phyloP scores from a whole-genome alignment of 2,888 invertebrate genomes.

The Emmelina monodactyla region DNA sequence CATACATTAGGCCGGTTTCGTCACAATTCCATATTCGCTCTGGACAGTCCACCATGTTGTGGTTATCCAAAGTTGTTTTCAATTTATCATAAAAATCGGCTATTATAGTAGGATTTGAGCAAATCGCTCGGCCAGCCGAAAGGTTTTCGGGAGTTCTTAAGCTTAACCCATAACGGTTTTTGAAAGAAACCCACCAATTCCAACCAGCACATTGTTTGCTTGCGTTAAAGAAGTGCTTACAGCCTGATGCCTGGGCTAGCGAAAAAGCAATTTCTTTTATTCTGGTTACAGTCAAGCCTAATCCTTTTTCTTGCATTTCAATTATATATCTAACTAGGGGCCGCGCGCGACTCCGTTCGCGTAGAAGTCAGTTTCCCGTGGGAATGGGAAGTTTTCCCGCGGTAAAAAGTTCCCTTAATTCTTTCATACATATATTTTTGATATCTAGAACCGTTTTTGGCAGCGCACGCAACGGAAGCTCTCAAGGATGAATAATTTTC shows the following conservation, averaged over 20 bases:
- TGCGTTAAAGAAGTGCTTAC: conserved; percentile 7
- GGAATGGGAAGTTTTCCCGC: too few species aligned
- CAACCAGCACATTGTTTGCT: conserved; percentile 10
- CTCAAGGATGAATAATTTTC: too few species aligned
- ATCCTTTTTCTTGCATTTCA: conserved; percentile 12
- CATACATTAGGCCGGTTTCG: conserved; percentile 16
- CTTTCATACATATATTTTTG: too few species aligned
- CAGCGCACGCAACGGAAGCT: too few species aligned
- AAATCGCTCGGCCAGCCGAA: conserved; percentile 10
- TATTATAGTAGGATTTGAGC: conserved; percentile 9
- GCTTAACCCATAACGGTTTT: conserved; percentile 11
- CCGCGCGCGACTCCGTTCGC: too few species aligned
- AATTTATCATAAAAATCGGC: conserved; percentile 13
- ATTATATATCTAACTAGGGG: conserved; percentile 7
- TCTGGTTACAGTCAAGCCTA: conserved; percentile 11
- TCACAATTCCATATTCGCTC: conserved; percentile 17
- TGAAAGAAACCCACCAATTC: conserved; percentile 12
- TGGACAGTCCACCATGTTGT: too few species aligned
- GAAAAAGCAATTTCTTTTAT: conserved; percentile 9
- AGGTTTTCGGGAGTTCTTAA: conserved; percentile 13
- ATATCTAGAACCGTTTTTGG: too few species aligned
- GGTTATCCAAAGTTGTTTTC: too few species aligned
- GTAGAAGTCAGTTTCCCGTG: too few species aligned
- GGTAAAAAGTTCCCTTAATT: too few species aligned
- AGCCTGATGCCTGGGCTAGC: conserved; percentile 8